phyloP scores from a whole-genome alignment of 2,888 invertebrate genomes.

The Netelia melanura region DNA sequence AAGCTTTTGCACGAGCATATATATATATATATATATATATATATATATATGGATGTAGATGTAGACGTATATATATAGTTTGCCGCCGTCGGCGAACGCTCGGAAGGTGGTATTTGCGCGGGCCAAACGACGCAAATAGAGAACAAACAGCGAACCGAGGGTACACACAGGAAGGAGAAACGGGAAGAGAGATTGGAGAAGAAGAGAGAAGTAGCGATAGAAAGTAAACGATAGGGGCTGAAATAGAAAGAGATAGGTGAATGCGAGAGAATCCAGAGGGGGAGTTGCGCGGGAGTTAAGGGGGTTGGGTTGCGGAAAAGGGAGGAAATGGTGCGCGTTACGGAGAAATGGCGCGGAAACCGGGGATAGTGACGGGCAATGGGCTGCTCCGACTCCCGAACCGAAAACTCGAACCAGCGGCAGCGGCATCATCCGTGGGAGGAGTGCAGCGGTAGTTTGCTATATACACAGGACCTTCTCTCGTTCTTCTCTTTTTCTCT shows the following conservation, averaged over 20 bases:
- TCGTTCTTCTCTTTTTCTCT: constrained; percentile 53
- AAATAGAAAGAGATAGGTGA: constrained; percentile 69
- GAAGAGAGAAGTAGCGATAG: constrained; percentile 62
- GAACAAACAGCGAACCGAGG: constrained; percentile 80
- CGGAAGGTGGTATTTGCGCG: constrained; percentile 83
- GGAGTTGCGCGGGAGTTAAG: constrained; percentile 69
- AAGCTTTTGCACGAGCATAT: constrained; percentile 55
- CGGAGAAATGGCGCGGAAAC: constrained; percentile 85
- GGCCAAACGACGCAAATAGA: constrained; percentile 84
- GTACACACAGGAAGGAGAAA: constrained; percentile 61
- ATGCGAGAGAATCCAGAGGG: constrained; percentile 64
- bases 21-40: constrained; percentile 16
- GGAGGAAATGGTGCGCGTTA: constrained; percentile 85
- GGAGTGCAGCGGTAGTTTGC: constrained; percentile 66
- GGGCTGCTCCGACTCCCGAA: constrained; percentile 74
- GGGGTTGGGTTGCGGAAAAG: constrained; percentile 78
- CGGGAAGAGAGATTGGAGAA: constrained; percentile 35
- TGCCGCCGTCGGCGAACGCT: constrained; percentile 65
- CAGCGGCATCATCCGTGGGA: constrained; percentile 66
- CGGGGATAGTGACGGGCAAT: constrained; percentile 84
- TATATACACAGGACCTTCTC: constrained; percentile 51
- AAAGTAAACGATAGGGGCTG: constrained; percentile 65
- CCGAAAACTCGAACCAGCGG: constrained; percentile 71
- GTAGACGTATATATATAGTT: constrained; percentile 29
- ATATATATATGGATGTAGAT: constrained; percentile 12